These are phyloP conservation scores for Indicator maculatus DNA, from an alignment of 2,113 vertebrate species.

Conservation along the genomic window DNA sequence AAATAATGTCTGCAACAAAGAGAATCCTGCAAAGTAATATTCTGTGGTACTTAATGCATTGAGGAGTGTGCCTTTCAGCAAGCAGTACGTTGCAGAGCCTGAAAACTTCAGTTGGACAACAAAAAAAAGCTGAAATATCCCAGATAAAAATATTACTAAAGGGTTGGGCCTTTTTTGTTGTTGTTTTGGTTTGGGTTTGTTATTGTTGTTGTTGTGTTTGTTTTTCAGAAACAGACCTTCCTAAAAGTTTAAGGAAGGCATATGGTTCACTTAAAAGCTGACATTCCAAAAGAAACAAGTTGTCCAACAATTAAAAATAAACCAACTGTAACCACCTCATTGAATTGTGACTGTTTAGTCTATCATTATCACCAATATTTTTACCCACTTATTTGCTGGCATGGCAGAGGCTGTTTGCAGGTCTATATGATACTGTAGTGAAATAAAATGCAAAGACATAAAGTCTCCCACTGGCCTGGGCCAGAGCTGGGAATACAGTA, in stretches of 20 bases:
- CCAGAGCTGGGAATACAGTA: neutral
- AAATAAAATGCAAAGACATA: neutral
- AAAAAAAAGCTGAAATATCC: neutral
- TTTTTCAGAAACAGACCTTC: neutral
- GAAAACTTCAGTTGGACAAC: neutral
- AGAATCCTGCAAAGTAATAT: slow-evolving; percentile 64
- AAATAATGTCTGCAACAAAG: slow-evolving; percentile 67
- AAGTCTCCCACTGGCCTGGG: neutral
- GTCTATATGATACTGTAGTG: neutral
- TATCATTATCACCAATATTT: neutral
- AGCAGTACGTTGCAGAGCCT: neutral
- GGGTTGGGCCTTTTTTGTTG: neutral
- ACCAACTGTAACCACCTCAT: neutral
- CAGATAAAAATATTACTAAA: neutral
- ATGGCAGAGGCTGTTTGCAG: neutral
- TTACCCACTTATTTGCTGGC: neutral
- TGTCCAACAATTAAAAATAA: neutral
- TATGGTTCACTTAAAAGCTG: neutral
- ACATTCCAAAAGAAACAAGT: neutral
- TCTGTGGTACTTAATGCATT: slow-evolving; percentile 52
- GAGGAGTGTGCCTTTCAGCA: slow-evolving; percentile 24
- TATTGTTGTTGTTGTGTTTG: neutral
- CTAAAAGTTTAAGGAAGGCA: neutral
- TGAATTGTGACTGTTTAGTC: neutral
- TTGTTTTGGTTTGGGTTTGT: too few relatives aligned